A percentile compares a stretch with the other conserved stretches of the same genome.
Evolutionary conservation across 1,140 invertebrate genomes (phyloP).

Genomic region (Sipha flava): DNA sequence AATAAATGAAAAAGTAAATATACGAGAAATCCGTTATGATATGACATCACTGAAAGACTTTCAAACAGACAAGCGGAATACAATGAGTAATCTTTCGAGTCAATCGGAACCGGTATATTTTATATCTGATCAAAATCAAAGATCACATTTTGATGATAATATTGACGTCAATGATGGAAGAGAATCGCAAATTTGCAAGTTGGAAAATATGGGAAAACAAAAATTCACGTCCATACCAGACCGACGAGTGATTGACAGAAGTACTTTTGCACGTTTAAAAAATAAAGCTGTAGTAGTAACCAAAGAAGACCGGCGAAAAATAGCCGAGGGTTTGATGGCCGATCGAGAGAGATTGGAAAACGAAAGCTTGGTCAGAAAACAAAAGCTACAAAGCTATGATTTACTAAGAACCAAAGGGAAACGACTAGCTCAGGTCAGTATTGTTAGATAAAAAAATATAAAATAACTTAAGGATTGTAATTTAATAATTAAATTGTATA

Average conservation of each 20-base stretch:
- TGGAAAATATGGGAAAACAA: background rate
- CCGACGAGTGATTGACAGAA: background rate
- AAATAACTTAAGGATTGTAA: too few relatives aligned
- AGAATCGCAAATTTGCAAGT: background rate
- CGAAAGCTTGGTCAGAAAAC: conserved; percentile 31
- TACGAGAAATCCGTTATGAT: too few relatives aligned
- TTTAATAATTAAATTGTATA: too few relatives aligned
- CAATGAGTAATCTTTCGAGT: background rate
- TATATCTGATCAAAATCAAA: background rate
- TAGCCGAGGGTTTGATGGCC: conserved; percentile 1
- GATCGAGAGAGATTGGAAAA: conserved; percentile 31
- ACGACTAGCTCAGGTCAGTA: conserved; percentile 33
- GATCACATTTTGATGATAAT: background rate
- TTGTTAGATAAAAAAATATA: background rate
- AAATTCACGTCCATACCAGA: background rate
- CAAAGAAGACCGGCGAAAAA: background rate
- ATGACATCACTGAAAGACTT: background rate
- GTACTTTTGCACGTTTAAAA: background rate
- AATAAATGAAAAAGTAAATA: background rate
- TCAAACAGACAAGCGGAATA: background rate
- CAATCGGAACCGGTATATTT: background rate
- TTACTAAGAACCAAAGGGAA: conserved; percentile 28
- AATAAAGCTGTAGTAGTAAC: background rate
- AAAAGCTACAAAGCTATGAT: conserved; percentile 34
- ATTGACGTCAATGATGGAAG: background rate